These are phyloP conservation scores for Torymus texanus DNA, from an alignment of 2,888 invertebrate species.

Conservation along the genomic window DNA sequence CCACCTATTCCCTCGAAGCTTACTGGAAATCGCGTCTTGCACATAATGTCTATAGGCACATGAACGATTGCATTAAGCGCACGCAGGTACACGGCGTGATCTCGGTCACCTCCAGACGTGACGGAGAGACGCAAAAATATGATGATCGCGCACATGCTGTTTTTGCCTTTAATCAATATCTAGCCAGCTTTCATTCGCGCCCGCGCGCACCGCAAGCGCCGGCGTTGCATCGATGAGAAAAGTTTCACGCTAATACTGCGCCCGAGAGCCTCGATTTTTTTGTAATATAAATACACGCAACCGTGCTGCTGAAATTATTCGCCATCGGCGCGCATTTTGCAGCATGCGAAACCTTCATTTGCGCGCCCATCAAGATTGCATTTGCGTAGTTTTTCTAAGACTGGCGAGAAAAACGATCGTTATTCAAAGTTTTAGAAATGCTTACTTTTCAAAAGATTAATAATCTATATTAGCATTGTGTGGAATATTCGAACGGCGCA, in stretches of 20 bases:
- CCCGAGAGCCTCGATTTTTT: too few species aligned
- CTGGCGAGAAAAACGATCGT: too few species aligned
- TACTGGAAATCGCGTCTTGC: constrained; percentile 47
- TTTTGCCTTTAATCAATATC: background rate
- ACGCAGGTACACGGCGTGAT: too few species aligned
- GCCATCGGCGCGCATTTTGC: background rate
- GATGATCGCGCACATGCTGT: background rate
- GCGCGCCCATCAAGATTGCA: background rate
- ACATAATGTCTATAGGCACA: constrained; percentile 13
- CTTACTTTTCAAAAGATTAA: too few species aligned
- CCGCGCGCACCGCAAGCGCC: background rate
- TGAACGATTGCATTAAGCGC: constrained; percentile 40
- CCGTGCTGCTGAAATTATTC: background rate
- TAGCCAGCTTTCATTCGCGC: background rate
- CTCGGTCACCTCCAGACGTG: too few species aligned
- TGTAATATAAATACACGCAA: too few species aligned
- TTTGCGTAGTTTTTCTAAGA: too few species aligned
- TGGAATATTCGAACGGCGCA: too few species aligned
- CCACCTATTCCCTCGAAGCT: background rate
- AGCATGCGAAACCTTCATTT: constrained; percentile 8
- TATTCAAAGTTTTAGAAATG: too few species aligned
- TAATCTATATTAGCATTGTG: too few species aligned
- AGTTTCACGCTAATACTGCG: too few species aligned
- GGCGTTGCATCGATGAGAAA: background rate
- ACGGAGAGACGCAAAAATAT: background rate